Evolutionary conservation across 2,888 invertebrate genomes (phyloP), one percentile per base, ranked within the genome.

Genomic region (Ennomos fuscantarius): DNA sequence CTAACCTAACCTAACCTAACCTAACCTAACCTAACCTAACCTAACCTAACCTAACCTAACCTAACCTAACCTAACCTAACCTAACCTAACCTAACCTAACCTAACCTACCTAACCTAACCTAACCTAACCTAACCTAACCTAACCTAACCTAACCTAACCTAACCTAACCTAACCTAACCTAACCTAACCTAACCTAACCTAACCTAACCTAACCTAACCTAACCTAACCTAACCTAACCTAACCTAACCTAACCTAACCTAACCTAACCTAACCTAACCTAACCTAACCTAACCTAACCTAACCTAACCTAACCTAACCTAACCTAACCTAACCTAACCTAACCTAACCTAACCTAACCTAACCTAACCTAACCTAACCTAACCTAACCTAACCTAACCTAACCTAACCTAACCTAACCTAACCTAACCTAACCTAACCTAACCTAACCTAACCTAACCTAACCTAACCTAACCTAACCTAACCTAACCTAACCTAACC

Each of bases 261-360:
- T 41, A 41, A 24, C 41, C 24, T 24, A 41, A 24, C 41, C 41
- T 24, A 24, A 41, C 24, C 41, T 24, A 24, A 41, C 24, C 41
- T 10, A 8, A 36, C 24, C 41, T 24, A 24, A 41, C 24, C 41
- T 24, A 24, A 41, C 24, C 41, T 41, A 41, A 41, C 41, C 41
- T 41, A 41, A 41, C 41, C 41, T 41, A 41, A 41, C 41, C 40
- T 41, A 41, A 41, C 41, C 41, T 41, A 41, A 41, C 41, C 41
- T 41, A 41, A 41, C 41, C 41, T 41, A 41, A 41, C 41, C 41
- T 41, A 41, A 41, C 41, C 41, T 41, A 41, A 41, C 41, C 41
- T 41, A 41, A 41, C 41, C 41, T 41, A 41, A 41, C 41, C 41
- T 41, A 41, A 41, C 41, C 41, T 41, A 41, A 41, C 41, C 41